Evolutionary conservation across 2,888 invertebrate genomes (phyloP).

Genomic region (Eustalomyia histrio): DNA sequence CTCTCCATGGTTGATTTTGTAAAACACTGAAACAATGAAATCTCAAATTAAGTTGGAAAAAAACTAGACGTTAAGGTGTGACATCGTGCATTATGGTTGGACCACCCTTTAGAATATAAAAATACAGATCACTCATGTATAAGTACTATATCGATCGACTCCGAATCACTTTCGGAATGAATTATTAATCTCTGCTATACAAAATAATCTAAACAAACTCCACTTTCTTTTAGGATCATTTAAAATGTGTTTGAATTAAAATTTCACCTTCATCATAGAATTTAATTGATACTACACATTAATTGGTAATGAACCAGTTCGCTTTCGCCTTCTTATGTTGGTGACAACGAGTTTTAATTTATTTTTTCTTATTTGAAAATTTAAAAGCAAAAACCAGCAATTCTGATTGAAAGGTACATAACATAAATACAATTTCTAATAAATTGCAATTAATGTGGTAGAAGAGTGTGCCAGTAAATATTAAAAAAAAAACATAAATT

Average conservation of each 20-base stretch:
- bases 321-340: constrained; percentile 2
- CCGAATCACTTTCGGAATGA: too few relatives aligned
- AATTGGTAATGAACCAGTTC: constrained; percentile 28
- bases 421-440: constrained; percentile 2
- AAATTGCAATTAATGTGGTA: constrained; percentile 11
- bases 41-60: too few relatives aligned
- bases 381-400: not conserved
- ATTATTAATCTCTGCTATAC: too few relatives aligned
- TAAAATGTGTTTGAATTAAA: not conserved
- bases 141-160: too few relatives aligned
- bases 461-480: not conserved
- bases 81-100: too few relatives aligned
- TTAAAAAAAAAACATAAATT: constrained; percentile 1
- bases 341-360: constrained; percentile 7
- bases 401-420: constrained; percentile 1
- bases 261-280: constrained; percentile 44
- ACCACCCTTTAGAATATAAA: too few relatives aligned
- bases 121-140: too few relatives aligned
- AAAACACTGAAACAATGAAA: too few relatives aligned
- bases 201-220: too few relatives aligned
- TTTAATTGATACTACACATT: not conserved
- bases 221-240: too few relatives aligned
- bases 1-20: too few relatives aligned
- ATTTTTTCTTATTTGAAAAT: constrained; percentile 32
- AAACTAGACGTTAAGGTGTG: too few relatives aligned